Conservation (phyloP, 2,888 invertebrate species). For the Drosophila subquinaria region DNA sequence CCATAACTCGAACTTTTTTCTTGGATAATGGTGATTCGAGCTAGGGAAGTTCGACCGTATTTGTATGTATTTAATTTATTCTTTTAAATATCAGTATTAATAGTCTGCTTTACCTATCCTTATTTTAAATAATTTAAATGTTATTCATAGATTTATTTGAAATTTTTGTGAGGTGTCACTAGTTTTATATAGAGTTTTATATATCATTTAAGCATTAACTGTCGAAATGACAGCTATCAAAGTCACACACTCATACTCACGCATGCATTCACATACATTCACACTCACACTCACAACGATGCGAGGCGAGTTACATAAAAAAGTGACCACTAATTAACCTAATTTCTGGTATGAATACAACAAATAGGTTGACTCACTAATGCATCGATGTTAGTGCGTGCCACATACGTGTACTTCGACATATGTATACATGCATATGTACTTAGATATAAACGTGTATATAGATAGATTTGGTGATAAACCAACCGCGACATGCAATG, state of each 20-base stretch:
- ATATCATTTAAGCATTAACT: slow-evolving; percentile 12
- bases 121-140: not conserved
- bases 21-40: too few species aligned
- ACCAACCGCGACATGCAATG: slow-evolving; percentile 17
- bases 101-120: not conserved
- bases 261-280: not conserved
- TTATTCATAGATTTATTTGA: not conserved
- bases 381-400: slow-evolving; percentile 45
- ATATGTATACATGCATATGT: not conserved
- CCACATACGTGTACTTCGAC: slow-evolving; percentile 11
- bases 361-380: slow-evolving; percentile 42
- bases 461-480: slow-evolving; percentile 12
- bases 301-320: slow-evolving; percentile 57
- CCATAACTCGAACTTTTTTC: too few species aligned
- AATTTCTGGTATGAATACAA: slow-evolving; percentile 60
- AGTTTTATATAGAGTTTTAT: not conserved
- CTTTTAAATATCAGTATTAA: too few species aligned
- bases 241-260: slow-evolving; percentile 18
- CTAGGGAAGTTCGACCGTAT: too few species aligned
- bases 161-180: not conserved
- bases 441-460: not conserved
- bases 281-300: slow-evolving; percentile 9
- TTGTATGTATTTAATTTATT: too few species aligned
- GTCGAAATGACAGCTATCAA: slow-evolving; percentile 45
- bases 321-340: slow-evolving; percentile 76